Base-by-base conservation (phyloP, 2,888 invertebrate genomes). In the Brachynemurus nebulosus region DNA sequence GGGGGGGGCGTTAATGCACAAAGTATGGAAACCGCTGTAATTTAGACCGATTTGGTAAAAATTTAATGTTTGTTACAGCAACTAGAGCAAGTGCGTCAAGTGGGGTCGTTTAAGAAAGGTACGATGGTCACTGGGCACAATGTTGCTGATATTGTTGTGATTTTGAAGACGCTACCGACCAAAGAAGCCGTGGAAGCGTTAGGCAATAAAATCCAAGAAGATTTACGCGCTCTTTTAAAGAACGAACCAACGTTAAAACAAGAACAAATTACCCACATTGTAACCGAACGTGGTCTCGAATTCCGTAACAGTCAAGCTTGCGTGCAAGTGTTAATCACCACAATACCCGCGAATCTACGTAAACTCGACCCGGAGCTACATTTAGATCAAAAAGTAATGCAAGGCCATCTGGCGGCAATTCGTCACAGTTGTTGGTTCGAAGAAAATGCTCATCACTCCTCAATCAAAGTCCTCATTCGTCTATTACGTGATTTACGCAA, bases 341-440 rank as follows among this genome's bases (percentile, higher is more conserved):
- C 97, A 0, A 73, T 96, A 50, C 91, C 91, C 48, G 90, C 89
- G 59, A 96, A 97, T 65, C 71, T 95, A 49, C 76, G 90, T 45
- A 95, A 95, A 60, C 65, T 97, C 42, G 96, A 97, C 59, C 81
- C 93, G 0, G 92, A 91, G 61, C 80, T 80, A 2, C 81, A 81
- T 54, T 57, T 81, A 48, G 80, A 81, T 39, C 74, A 76, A 50
- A 81, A 81, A 60, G 72, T 85, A 34, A 80, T 93, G 68, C 82
- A 85, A 64, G 80, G 86, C 44, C 93, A 96, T 62, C 68, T 95
- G 57, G 89, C 92, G 0, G 91, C 95, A 0, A 92, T 97, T 49
- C 74, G 95, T 19, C 97, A 97, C 64, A 88, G 91, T 47, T 78
- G 93, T 20, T 98, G 97, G 97, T 96, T 96, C 62, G 96, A 96